Evolutionary conservation across 2,797 vertebrate genomes (phyloP).

Genomic region (Ceyx erithaca): DNA sequence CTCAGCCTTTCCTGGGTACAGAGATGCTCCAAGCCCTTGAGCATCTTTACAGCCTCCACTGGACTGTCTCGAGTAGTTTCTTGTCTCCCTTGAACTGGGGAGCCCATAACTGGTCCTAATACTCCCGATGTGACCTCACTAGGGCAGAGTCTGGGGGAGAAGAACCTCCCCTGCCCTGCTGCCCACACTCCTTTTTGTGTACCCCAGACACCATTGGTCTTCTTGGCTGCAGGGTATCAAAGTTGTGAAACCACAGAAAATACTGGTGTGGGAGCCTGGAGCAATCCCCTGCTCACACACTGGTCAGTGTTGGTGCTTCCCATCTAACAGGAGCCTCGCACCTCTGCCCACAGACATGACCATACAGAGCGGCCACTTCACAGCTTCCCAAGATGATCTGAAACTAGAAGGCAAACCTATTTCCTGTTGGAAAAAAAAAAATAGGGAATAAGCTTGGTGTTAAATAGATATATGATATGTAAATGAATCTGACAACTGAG

Average conservation of each 20-base stretch:
- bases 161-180: no score
- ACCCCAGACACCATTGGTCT: no score
- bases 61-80: no score
- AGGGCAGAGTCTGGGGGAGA: no score
- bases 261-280: not conserved
- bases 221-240: no score
- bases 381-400: not conserved
- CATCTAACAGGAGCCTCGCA: not conserved
- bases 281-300: rapidly evolving
- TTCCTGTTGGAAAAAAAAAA: not conserved
- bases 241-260: not conserved
- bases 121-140: no score
- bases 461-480: conserved; percentile 58
- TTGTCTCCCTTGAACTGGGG: no score
- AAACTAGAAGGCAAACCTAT: conserved; percentile 32
- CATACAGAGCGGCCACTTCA: not conserved
- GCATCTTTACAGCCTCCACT: no score
- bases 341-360: not conserved
- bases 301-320: not conserved
- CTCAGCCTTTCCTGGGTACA: no score
- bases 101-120: no score
- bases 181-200: no score
- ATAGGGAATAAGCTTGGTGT: not conserved
- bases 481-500: conserved; percentile 63
- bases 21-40: no score